Evolutionary conservation across 2,113 vertebrate genomes (phyloP), one percentile per base, ranked within the genome.

Genomic region (Felis chaus): DNA sequence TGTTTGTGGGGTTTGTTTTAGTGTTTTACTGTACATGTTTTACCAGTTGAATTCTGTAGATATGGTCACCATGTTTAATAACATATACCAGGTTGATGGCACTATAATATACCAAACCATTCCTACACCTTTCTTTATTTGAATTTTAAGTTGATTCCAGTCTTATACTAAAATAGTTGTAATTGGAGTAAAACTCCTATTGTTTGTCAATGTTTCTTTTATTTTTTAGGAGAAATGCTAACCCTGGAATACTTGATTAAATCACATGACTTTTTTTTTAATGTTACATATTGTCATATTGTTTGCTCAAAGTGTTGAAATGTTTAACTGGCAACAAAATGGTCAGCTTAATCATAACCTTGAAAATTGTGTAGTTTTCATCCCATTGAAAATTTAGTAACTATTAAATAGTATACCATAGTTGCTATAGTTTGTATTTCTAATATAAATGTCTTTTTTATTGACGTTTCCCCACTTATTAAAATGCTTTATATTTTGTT

Each of bases 321-420:
- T 81, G 7, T 11, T 84, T 92, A 55, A 81, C 3, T 61, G 61
- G 5, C 31, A 68, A 92, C 45, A 92, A 91, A 95, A 83, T 85
- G 55, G 5, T 84, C n/a, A 53, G 33, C 74, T 90, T 84, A 50
- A 41, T 86, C 57, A 94, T 53, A 94, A 82, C 9, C 21, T 79
- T 78, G 83, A 97, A 94, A 94, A 27, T 36, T 66, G 15, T 95
- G 2, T 71, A 36, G 2, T 45, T 94, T 92, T 93, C 73, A 92
- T 83, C 9, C 1, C 61, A 68, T 61, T 78, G 66, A 85, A 78
- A 89, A 78, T 93, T 97, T 80, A 61, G 2, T 79, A 89, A 83
- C 63, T 83, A 50, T 89, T 94, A 94, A 80, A 73, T 85, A 65
- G 55, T 92, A 63, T 63, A 48, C 12, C 13, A 74, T 25, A 79